A percentile compares a stretch with the other conserved stretches of the same genome.
Conservation (phyloP, 2,888 invertebrate species). For the Spisula subtruncata region DNA sequence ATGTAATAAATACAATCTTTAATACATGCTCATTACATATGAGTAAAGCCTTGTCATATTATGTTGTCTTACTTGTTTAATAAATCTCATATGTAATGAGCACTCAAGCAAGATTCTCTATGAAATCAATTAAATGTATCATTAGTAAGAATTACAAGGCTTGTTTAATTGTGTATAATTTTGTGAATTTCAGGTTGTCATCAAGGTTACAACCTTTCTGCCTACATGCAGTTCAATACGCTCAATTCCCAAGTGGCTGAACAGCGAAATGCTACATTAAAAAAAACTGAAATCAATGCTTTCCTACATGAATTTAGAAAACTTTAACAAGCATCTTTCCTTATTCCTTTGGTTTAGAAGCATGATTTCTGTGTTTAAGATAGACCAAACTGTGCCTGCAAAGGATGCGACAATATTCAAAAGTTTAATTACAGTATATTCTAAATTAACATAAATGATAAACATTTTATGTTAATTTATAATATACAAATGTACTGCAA, state of each 20-base stretch:
- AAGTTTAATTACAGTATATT: slow-evolving; percentile 29
- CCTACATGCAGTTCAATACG: slow-evolving; percentile 21
- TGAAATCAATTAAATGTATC: not conserved
- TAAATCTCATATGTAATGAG: too few relatives aligned
- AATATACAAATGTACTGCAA: too few relatives aligned
- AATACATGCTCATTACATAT: slow-evolving; percentile 1
- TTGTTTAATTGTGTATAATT: not conserved
- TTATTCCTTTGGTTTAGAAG: slow-evolving; percentile 42
- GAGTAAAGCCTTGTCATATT: not conserved
- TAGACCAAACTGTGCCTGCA: not conserved
- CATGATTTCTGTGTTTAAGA: slow-evolving; percentile 26
- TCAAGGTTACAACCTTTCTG: slow-evolving; percentile 33
- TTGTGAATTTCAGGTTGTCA: slow-evolving; percentile 31
- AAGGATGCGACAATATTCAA: slow-evolving; percentile 25
- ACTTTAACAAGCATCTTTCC: slow-evolving; percentile 35
- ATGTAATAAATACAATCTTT: not conserved
- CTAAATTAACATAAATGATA: slow-evolving; percentile 18
- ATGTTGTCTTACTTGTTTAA: too few relatives aligned
- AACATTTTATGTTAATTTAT: not conserved
- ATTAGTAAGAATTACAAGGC: not conserved
- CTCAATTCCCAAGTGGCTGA: slow-evolving; percentile 41
- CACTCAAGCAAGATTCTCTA: too few relatives aligned
- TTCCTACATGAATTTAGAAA: slow-evolving; percentile 44
- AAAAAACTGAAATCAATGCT: slow-evolving; percentile 40
- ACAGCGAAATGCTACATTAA: slow-evolving; percentile 44